Conservation (phyloP, 2,797 vertebrate genomes). For the Spizella passerina region DNA sequence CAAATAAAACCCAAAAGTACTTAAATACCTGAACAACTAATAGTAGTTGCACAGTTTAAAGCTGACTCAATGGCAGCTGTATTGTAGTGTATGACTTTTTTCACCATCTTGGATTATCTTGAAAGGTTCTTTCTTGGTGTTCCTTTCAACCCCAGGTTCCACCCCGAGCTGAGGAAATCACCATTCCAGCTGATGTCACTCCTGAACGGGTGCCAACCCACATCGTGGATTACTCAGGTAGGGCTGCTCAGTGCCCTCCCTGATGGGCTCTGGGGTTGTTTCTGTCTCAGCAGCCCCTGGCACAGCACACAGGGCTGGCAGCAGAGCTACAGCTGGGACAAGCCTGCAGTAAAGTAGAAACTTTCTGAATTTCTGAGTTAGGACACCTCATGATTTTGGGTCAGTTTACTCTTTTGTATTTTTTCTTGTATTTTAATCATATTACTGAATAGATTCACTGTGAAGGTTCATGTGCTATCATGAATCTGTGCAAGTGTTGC, state of each 20-base stretch:
- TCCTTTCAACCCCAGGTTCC: constrained; percentile 85
- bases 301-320: background rate
- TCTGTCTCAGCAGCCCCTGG: background rate
- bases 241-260: background rate
- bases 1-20: background rate
- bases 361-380: background rate
- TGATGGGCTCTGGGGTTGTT: background rate
- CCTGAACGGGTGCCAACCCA: constrained; percentile 97
- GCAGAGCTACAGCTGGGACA: background rate
- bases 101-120: background rate
- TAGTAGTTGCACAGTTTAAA: background rate
- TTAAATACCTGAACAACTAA: background rate
- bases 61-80: background rate
- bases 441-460: background rate
- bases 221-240: constrained; percentile 98
- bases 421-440: background rate
- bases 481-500: background rate
- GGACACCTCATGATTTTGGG: background rate
- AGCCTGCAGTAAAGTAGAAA: background rate
- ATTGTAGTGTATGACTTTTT: background rate
- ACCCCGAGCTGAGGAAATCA: constrained; percentile 94
- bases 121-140: constrained; percentile 17
- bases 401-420: background rate
- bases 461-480: background rate
- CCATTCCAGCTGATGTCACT: constrained; percentile 96